Evolutionary conservation across 1,140 invertebrate species (phyloP), one percentile per base, ranked within the genome.

Genomic region (Atta texana): DNA sequence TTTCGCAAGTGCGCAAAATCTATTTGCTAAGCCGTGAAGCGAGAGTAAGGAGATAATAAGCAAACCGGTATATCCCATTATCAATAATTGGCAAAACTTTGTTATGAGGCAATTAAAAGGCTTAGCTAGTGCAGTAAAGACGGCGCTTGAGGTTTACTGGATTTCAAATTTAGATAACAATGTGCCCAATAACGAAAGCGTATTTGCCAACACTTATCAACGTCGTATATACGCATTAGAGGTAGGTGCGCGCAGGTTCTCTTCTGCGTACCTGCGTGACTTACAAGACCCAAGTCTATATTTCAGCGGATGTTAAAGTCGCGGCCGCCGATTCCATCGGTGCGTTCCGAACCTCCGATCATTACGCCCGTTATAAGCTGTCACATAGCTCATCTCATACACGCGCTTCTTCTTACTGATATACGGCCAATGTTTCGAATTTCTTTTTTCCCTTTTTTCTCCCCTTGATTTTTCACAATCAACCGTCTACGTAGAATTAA

Each of bases 321-420:
- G 87, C 87, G 78, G 64, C 66, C 66, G 66, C 66, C 74, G 87
- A 89, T 88, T 89, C 68, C 87, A 88, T 85, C 87, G 49, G 14
- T 34, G 34, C 57, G 24, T 77, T 76, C 81, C 64, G 72, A 63
- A 57, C 66, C 64, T 77, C 64, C 81, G 87, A 89, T 89, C 88
- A 78, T 87, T 89, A 89, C 75, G 31, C 88, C 88, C 88, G 88
- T 89, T 89, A 89, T 39, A 86, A 86, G 82, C 88, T 89, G 88
- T 89, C 88, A 66, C 76, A 89, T 89, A 89, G 87, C 69, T 89
- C 88, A 89, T 89, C 87, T 76, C 76, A 28, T n/a, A 49, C 51
- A 81, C 55, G 21, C 75, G 57, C 14, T 39, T 31, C 49, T 59
- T 51, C 85, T 72, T 21, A 71, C 44, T 34, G 51, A 55, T 28